Percentiles rank a stretch among this genome's conserved stretches.
phyloP scores from a whole-genome alignment of 1,140 invertebrate genomes.

The Popillia japonica region DNA sequence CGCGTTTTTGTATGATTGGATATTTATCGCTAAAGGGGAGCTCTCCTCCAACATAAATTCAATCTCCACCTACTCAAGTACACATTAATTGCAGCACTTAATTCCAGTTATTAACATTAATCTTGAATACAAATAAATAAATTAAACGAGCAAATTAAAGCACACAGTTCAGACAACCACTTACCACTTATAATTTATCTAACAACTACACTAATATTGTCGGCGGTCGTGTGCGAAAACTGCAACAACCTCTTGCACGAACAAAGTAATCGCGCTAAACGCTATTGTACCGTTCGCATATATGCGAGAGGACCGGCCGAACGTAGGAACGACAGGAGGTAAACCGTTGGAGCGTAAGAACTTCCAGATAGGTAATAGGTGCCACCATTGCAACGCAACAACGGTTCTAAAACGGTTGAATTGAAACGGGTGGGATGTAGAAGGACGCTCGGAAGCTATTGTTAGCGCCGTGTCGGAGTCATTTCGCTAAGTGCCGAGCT shows the following conservation, averaged over 20 bases:
- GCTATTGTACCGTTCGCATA: background rate
- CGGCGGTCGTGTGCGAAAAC: slow-evolving; percentile 29
- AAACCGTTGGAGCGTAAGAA: slow-evolving; percentile 1
- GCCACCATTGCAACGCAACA: slow-evolving; percentile 3
- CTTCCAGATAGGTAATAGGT: background rate
- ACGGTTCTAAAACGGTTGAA: background rate
- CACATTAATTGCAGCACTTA: too few relatives aligned
- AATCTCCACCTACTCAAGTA: too few relatives aligned
- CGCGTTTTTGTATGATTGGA: too few relatives aligned
- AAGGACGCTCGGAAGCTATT: background rate
- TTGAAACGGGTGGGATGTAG: background rate
- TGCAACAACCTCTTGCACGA: background rate
- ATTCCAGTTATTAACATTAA: too few relatives aligned
- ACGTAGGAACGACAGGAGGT: background rate
- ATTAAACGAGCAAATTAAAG: too few relatives aligned
- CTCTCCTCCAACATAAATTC: too few relatives aligned
- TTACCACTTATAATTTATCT: too few relatives aligned
- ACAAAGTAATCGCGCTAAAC: background rate
- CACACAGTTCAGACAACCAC: too few relatives aligned
- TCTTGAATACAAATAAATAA: too few relatives aligned
- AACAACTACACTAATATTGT: too few relatives aligned
- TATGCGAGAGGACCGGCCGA: background rate
- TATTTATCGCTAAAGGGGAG: too few relatives aligned
- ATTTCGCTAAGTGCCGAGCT: slow-evolving; percentile 40
- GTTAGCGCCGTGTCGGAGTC: slow-evolving; percentile 34